Conservation (phyloP, 2,113 vertebrate genomes). For the Gambusia holbrooki region DNA sequence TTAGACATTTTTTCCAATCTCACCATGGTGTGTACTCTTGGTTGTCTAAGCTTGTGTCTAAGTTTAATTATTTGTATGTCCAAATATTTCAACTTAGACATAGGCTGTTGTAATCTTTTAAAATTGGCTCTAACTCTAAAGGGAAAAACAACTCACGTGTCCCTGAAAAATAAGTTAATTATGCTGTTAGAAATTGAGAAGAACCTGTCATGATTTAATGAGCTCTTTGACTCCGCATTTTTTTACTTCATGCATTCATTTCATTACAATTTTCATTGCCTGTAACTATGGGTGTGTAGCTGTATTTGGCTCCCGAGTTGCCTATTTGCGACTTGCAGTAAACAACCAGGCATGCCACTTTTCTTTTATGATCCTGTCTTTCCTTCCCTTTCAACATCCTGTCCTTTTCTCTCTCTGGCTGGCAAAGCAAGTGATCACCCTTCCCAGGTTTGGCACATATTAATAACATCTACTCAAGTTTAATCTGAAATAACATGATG, state of each 20-base stretch:
- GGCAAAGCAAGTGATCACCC: background rate
- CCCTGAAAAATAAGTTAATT: background rate
- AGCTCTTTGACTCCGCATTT: too few species aligned
- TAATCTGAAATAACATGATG: background rate
- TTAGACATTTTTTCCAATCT: background rate
- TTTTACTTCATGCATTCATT: background rate
- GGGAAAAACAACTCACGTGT: background rate
- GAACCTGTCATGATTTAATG: too few species aligned
- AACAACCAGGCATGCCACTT: background rate
- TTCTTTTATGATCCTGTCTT: background rate
- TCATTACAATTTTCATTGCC: background rate
- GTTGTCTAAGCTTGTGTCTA: too few species aligned
- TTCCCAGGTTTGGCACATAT: background rate
- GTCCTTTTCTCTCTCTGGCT: background rate
- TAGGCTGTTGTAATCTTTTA: too few species aligned
- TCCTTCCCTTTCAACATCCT: background rate
- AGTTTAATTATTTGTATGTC: too few species aligned
- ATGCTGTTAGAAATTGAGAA: background rate
- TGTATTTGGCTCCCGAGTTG: background rate
- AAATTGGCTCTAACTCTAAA: too few species aligned
- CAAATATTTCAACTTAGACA: background rate
- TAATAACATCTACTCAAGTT: background rate
- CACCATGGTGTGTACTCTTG: background rate
- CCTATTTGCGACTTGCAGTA: background rate
- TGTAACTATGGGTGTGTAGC: background rate